Evolutionary conservation across 2,888 invertebrate genomes (phyloP), one percentile per base, ranked within the genome.

Genomic region (Catocala nupta): DNA sequence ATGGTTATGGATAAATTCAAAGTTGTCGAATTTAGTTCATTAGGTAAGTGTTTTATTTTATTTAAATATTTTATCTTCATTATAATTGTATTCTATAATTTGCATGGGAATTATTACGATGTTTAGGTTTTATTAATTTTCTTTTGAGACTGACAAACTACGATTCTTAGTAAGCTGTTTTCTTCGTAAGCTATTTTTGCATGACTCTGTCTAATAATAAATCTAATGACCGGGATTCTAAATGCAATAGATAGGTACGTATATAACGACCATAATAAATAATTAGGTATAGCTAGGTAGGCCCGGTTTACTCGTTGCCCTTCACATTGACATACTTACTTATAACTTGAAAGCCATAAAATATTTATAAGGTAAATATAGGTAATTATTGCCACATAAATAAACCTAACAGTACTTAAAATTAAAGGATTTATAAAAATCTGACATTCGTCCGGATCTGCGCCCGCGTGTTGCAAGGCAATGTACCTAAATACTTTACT

Each of bases 21-120:
- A 83, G 81, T 92, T 51, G 89, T 92, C 11, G 89, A 91, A 42
- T 93, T 90, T 70, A 82, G 59, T 71, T 84, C 88, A 65, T 77
- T 93, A 75, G 89, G 93, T 93, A 79, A 91, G 93, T 90, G 67
- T 54, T 63, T 50, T 59, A 48, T 59, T 59, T 45, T 39, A 16
- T n/a, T 9, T 5, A 12, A 4, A 0, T 54, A 9, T 33, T 45
- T 0, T 50, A 13, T 53, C 0, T 0, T 12, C 58, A 59, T 9
- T n/a, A 43, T 33, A 16, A 13, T 9, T 12, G 6, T 39, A 39
- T 39, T 39, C 25, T 8, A 39, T 39, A 39, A 39, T 39, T 39
- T 39, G 9, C 9, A 16, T 43, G 0, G 2, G 13, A 16, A 47
- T 16, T 47, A 47, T 9, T 47, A 16, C 8, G 9, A 47, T 9